Percentiles rank a stretch among this genome's conserved stretches.
These are phyloP conservation scores for Drosophila ambigua DNA, from an alignment of 1,140 invertebrate genomes.

Conservation along the genomic window DNA sequence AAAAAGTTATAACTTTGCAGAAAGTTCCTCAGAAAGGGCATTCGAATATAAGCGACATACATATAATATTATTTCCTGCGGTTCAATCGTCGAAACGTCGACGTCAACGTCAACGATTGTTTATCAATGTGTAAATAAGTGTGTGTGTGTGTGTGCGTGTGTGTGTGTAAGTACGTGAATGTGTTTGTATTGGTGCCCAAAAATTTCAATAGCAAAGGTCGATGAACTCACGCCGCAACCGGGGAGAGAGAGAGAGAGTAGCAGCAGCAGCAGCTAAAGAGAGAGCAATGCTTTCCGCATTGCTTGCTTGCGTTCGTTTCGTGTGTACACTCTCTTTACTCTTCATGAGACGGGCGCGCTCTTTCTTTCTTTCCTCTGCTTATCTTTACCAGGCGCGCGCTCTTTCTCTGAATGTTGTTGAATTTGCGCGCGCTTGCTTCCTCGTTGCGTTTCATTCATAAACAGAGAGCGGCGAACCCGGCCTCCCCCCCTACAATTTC, in stretches of 20 bases:
- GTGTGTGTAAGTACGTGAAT: slow-evolving; percentile 26
- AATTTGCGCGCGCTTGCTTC: slow-evolving; percentile 70
- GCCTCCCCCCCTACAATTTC: not conserved
- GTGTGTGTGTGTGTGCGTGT: slow-evolving; percentile 14
- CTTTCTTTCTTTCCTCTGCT: slow-evolving; percentile 21
- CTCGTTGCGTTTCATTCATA: slow-evolving; percentile 81
- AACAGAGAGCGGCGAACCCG: slow-evolving; percentile 68
- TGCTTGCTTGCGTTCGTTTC: slow-evolving; percentile 7
- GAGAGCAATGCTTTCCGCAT: slow-evolving; percentile 25
- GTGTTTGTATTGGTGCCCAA: slow-evolving; percentile 67
- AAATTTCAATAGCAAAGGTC: slow-evolving; percentile 84
- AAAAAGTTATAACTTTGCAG: too few relatives aligned
- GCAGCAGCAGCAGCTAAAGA: slow-evolving; percentile 1
- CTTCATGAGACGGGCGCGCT: slow-evolving; percentile 21
- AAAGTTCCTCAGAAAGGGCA: slow-evolving; percentile 10
- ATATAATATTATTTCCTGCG: not conserved
- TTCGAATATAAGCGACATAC: slow-evolving; percentile 2
- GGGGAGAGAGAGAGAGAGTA: slow-evolving; percentile 15
- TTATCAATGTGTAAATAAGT: slow-evolving; percentile 80
- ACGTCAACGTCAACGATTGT: slow-evolving; percentile 69
- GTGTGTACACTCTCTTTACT: slow-evolving; percentile 9
- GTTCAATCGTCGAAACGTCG: slow-evolving; percentile 35
- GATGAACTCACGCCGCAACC: slow-evolving; percentile 67
- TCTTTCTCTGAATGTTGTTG: slow-evolving; percentile 10
- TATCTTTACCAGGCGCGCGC: not conserved